Base-by-base conservation (phyloP, 2,797 vertebrate species). In the Sebastes cheni region DNA sequence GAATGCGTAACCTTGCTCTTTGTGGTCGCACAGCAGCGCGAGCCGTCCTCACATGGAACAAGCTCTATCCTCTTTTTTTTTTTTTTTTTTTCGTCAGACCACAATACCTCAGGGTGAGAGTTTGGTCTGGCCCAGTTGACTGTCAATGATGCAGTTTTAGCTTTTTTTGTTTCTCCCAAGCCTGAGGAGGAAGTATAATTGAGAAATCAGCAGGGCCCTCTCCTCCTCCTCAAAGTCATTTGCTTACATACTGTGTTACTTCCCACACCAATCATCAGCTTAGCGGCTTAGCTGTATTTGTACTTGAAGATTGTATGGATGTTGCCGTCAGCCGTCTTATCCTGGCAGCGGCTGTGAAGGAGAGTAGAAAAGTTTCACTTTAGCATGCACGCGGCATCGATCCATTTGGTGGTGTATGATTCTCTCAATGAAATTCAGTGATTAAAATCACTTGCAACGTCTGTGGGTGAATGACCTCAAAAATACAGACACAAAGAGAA, bases 211-310 rank as follows among this genome's bases (percentile, higher is more conserved):
- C 93, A 86, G 94, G 93, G 86, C 85, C 86, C 89, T 91, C 92
- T 87, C 87, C 89, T 92, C 90, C 89, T 86, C 81, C 93, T 94
- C 92, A 95, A 95, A 95, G 94, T 95, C 92, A 96, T 96, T 96
- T 94, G 91, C 94, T 94, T 94, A 94, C 95, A 96, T 92, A 95
- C 92, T 94, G 93, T 90, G 91, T 94, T 66, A 46, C 64, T 66
- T 95, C 89, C 92, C 93, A 94, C 92, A 95, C 93, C 95, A 95
- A 95, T 96, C 95, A 95, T 95, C 91, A 95, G 93, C 94, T 96
- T 96, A 96, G 92, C 87, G 78, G 95, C 94, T 96, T 95, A 96
- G 93, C 91, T 86, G 88, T 96, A 95, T 96, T 96, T 96, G 94
- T 94, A 96, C 95, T 96, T 94, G 92, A 95, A 95, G 93, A 95